Base-by-base conservation (phyloP, 1,140 invertebrate genomes). In the Ctenoplectra terminalis region DNA sequence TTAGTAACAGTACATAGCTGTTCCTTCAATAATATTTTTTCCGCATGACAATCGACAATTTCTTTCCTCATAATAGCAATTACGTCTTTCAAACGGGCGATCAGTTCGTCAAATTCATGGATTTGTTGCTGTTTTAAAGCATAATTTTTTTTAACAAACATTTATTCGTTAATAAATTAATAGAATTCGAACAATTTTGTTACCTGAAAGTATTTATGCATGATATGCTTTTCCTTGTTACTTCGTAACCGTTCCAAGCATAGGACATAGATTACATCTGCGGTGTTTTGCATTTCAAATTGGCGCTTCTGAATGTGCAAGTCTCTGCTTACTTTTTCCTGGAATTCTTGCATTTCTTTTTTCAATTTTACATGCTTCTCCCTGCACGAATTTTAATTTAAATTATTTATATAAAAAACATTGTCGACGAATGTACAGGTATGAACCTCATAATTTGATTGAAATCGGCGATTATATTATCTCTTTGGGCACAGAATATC, bases 241-340 rank as follows among this genome's bases (percentile, higher is more conserved):
- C 90, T 92, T 63, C 90, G 92, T 58, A 90, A 86, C 72, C 91
- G 87, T 84, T 95, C 94, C n/a, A 90, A 81, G 46, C 91, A 94
- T 9, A 94, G 71, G 8, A 93, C 54, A 71, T 91, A 92, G 67
- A 93, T 92, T 74, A 94, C 81, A 81, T 93, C 91, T 2, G 90
- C 87, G 9, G 92, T 80, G 70, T 93, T 94, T 82, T 91, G 92
- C 54, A 89, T 92, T 81, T 94, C 88, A n/a, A 94, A 66, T 71
- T 93, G 87, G 56, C 90, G 86, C 34, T 85, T 89, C 54, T 92
- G 82, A 50, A 84, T 79, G 17, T 64, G 26, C 31, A 94, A 76
- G 8, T 89, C 85, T 54, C 88, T 86, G 17, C 78, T 66, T 74
- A 85, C 91, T 37, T 87, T 85, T 31, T 50, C 60, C 23, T 90